Conservation (phyloP, 2,888 invertebrate genomes). For the Arge pagana region DNA sequence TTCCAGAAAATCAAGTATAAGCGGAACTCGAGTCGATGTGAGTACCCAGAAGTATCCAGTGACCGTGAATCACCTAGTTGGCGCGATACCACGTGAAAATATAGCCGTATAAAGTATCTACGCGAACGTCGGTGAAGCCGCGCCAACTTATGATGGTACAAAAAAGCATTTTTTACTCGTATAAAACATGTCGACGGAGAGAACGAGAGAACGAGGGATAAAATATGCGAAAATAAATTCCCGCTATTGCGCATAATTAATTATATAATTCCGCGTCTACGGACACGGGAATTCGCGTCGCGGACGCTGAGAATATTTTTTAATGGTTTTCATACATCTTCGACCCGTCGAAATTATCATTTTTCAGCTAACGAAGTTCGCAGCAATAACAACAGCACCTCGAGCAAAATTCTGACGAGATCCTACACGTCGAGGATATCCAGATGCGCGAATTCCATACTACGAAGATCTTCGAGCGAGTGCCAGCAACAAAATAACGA, state of each 20-base stretch:
- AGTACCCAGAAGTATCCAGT: not conserved
- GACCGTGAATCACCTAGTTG: not conserved
- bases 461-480: not conserved
- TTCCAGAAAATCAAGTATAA: not conserved
- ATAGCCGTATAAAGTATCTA: too few relatives aligned
- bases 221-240: too few relatives aligned
- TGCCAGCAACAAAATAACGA: too few relatives aligned
- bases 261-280: too few relatives aligned
- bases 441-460: conserved; percentile 30
- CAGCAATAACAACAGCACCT: conserved; percentile 7
- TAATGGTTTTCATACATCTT: not conserved
- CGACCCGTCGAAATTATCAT: not conserved
- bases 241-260: too few relatives aligned
- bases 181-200: too few relatives aligned
- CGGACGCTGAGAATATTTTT: too few relatives aligned
- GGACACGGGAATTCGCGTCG: too few relatives aligned
- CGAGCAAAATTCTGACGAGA: conserved; percentile 35
- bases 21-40: not conserved
- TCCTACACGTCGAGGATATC: conserved; percentile 38
- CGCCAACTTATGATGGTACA: too few relatives aligned
- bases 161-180: not conserved
- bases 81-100: too few relatives aligned
- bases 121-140: too few relatives aligned
- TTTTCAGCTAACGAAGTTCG: conserved; percentile 32
- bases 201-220: too few relatives aligned